Percentiles rank a stretch among this genome's conserved stretches.
Evolutionary conservation across 2,797 vertebrate species (phyloP).

Genomic region (Coreius guichenoti): DNA sequence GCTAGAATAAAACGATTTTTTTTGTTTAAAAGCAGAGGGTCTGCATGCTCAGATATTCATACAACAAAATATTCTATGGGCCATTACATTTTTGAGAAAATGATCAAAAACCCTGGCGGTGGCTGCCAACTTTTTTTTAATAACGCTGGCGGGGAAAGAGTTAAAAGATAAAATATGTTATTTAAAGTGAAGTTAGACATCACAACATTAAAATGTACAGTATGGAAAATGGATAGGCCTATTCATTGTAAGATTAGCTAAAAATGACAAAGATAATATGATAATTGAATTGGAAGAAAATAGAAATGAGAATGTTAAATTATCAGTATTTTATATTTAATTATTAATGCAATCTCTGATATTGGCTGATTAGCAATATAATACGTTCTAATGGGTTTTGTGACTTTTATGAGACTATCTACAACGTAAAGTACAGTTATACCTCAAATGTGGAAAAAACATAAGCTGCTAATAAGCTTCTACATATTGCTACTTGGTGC

Average conservation of each 20-base stretch:
- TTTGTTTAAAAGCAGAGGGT: no score
- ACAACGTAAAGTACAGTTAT: neutral
- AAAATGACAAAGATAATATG: neutral
- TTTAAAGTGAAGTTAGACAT: neutral
- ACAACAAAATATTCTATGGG: no score
- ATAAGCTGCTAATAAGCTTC: neutral
- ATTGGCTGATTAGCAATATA: neutral
- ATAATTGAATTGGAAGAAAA: neutral
- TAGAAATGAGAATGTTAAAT: neutral
- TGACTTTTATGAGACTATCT: neutral
- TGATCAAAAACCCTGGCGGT: no score
- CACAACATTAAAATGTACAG: neutral
- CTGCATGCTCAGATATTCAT: no score
- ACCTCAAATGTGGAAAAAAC: neutral
- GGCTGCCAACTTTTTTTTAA: no score
- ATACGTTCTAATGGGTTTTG: neutral
- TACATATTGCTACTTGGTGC: neutral
- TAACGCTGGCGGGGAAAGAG: no score
- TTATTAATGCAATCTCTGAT: no score
- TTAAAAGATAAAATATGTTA: neutral
- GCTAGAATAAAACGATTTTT: no score
- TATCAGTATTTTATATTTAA: no score
- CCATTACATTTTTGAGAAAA: no score
- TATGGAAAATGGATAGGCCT: neutral
- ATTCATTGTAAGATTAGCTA: neutral